Percentiles rank a stretch among this genome's conserved stretches.
Conservation (phyloP, 2,888 invertebrate species). For the Pelosia muscerda region DNA sequence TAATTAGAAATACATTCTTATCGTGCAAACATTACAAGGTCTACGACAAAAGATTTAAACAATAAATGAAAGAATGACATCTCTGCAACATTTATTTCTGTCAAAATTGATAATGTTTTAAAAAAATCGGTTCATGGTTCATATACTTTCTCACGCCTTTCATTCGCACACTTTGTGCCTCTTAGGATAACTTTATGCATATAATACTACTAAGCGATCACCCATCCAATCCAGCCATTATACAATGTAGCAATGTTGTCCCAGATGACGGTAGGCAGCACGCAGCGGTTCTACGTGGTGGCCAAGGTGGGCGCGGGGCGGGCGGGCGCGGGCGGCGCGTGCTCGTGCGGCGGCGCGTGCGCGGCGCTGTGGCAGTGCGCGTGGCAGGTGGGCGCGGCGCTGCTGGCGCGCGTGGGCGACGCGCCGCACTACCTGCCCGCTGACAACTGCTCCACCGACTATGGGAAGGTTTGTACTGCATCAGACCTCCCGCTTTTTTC, state of each 20-base stretch:
- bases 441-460: constrained; percentile 85
- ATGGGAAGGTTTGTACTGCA: constrained; percentile 86
- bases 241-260: too few relatives aligned
- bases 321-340: constrained; percentile 31
- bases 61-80: too few relatives aligned
- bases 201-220: too few relatives aligned
- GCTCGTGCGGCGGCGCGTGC: constrained; percentile 50
- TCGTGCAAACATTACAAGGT: background rate
- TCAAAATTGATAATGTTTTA: too few relatives aligned
- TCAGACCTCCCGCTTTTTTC: background rate
- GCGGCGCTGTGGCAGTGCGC: constrained; percentile 95
- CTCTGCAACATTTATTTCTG: background rate
- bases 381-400: constrained; percentile 95
- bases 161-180: too few relatives aligned
- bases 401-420: constrained; percentile 91
- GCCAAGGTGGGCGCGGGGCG: constrained; percentile 51
- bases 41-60: background rate
- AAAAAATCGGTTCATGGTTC: too few relatives aligned
- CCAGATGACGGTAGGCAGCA: constrained; percentile 93
- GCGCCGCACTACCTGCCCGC: constrained; percentile 88
- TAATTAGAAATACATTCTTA: background rate
- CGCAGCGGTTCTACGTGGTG: constrained; percentile 93
- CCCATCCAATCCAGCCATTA: too few relatives aligned
- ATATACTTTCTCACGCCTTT: too few relatives aligned
- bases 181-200: too few relatives aligned